Conservation (phyloP, 2,797 vertebrate species). For the Girardinus metallicus region DNA sequence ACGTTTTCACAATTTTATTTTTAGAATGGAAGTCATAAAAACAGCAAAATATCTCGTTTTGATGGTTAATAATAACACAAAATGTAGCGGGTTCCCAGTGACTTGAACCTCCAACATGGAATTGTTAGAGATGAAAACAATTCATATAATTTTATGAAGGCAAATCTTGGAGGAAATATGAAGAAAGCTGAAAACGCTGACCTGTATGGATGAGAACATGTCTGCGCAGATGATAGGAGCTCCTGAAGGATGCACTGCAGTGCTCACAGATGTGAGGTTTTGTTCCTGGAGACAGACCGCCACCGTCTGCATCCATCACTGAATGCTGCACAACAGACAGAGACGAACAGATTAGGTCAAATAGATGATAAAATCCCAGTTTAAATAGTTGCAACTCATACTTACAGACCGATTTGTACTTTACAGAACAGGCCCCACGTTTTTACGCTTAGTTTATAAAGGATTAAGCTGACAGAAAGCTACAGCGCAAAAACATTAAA, state of each 20-base stretch:
- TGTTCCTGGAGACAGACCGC: conserved; percentile 87
- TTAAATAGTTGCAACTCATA: background rate
- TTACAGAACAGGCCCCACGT: background rate
- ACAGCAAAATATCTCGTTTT: background rate
- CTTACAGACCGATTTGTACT: background rate
- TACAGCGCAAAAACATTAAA: background rate
- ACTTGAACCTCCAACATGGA: background rate
- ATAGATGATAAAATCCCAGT: background rate
- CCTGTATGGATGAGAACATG: conserved; percentile 98
- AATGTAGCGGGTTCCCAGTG: background rate
- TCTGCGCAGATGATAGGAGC: conserved; percentile 97
- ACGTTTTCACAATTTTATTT: background rate
- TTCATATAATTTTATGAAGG: background rate
- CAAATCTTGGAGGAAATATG: background rate
- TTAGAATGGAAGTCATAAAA: background rate
- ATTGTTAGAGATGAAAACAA: background rate
- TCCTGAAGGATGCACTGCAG: conserved; percentile 94
- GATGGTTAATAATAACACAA: background rate
- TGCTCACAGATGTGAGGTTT: conserved; percentile 98
- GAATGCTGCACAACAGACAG: conserved; percentile 67
- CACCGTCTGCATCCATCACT: conserved; percentile 88
- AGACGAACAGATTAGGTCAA: background rate
- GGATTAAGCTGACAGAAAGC: background rate
- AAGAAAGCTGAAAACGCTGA: conserved; percentile 27
- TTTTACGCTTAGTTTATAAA: background rate